phyloP scores from a whole-genome alignment of 2,888 invertebrate genomes.

The Oxycera nigricornis region DNA sequence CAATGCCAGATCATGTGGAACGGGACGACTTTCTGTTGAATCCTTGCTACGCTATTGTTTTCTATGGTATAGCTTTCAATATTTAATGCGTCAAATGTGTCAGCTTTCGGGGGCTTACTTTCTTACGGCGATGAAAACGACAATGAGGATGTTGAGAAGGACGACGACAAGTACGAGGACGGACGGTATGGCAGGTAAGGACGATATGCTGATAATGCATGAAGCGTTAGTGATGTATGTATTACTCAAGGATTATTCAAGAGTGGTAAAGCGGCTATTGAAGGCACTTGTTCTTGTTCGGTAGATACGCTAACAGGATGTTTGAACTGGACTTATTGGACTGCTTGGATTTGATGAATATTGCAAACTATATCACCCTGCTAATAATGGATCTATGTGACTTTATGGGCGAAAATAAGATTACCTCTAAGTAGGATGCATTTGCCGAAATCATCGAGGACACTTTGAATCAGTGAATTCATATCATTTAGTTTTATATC shows the following conservation, averaged over 20 bases:
- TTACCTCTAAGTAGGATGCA: too few relatives aligned
- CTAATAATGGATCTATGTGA: too few relatives aligned
- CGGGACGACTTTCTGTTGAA: neutral
- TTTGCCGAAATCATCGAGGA: too few relatives aligned
- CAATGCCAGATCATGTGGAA: neutral
- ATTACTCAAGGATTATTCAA: constrained; percentile 3
- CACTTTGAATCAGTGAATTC: too few relatives aligned
- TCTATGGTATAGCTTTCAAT: constrained; percentile 32
- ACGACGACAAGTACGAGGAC: neutral
- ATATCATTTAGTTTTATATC: too few relatives aligned
- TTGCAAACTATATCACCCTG: too few relatives aligned
- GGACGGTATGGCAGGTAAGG: neutral
- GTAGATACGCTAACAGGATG: neutral
- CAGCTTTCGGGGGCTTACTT: constrained; percentile 34
- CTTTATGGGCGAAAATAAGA: too few relatives aligned
- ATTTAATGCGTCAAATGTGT: constrained; percentile 35
- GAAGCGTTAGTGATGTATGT: neutral
- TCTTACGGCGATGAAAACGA: neutral
- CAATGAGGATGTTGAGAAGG: neutral
- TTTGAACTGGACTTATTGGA: neutral
- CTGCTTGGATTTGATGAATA: too few relatives aligned
- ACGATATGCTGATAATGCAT: neutral
- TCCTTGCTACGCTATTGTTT: constrained; percentile 9
- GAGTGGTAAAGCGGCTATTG: neutral
- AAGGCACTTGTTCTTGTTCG: neutral